Evolutionary conservation across 1,140 invertebrate species (phyloP).

Genomic region (Cyrtorhinus lividipennis): DNA sequence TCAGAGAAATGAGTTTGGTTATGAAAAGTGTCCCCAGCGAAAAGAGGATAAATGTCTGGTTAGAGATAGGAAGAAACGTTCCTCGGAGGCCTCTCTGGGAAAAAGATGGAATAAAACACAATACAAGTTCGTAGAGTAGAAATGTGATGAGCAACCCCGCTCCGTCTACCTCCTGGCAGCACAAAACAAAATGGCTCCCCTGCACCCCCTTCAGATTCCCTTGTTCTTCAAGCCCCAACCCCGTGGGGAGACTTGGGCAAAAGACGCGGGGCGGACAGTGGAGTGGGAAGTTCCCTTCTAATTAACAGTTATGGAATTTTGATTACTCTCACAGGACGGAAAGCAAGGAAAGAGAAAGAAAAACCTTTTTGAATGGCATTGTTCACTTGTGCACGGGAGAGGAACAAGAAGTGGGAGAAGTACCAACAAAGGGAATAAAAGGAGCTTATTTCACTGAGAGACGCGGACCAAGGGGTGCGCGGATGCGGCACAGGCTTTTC

Average conservation of each 20-base stretch:
- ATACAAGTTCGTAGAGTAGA: too few species aligned
- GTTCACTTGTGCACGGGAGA: neutral
- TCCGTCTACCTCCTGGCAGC: neutral
- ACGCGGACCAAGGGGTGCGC: neutral
- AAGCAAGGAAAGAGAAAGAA: neutral
- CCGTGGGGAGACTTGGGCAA: neutral
- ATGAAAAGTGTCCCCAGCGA: neutral
- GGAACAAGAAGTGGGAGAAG: neutral
- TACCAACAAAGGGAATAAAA: neutral
- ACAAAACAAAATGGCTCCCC: constrained; percentile 5
- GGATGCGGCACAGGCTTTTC: neutral
- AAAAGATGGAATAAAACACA: constrained; percentile 10
- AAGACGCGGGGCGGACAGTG: neutral
- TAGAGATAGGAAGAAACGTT: neutral
- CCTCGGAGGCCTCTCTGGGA: neutral
- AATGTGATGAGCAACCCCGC: neutral
- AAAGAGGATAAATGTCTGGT: neutral
- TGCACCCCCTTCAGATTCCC: neutral
- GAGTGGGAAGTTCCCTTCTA: neutral
- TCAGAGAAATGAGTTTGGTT: neutral
- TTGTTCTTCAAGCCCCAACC: neutral
- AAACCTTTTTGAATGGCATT: constrained; percentile 1
- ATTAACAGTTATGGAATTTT: constrained; percentile 10
- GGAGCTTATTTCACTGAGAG: constrained; percentile 2
- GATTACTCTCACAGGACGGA: constrained; percentile 5